phyloP scores from a whole-genome alignment of 2,797 vertebrate species.

The Lacerta agilis region DNA sequence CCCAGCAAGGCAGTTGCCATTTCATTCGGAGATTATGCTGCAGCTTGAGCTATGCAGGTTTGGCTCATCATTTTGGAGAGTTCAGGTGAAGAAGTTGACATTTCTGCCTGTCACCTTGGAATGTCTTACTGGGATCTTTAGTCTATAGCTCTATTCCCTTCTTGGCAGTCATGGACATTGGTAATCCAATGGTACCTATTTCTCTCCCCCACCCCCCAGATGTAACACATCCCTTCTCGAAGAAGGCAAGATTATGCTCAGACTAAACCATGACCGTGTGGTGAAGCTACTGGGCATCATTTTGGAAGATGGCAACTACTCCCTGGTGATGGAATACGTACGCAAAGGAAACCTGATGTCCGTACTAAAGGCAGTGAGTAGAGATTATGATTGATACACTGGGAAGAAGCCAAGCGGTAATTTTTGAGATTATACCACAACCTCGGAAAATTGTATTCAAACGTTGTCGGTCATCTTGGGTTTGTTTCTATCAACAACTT shows the following conservation, averaged over 20 bases:
- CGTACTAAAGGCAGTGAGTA: constrained; percentile 85
- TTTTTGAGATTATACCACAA: background rate
- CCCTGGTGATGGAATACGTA: constrained; percentile 94
- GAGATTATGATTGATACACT: background rate
- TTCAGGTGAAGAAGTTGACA: background rate
- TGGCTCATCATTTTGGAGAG: background rate
- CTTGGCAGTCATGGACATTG: background rate
- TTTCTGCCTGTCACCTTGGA: background rate
- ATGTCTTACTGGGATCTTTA: background rate
- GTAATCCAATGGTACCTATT: background rate
- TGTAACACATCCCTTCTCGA: constrained; percentile 84
- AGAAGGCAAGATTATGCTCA: constrained; percentile 91
- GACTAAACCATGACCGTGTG: constrained; percentile 87
- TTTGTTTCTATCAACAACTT: background rate
- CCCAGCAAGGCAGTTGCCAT: background rate
- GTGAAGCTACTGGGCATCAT: constrained; percentile 92
- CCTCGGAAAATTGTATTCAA: background rate
- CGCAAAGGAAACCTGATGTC: constrained; percentile 88
- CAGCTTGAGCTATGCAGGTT: background rate
- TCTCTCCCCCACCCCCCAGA: constrained; percentile 48
- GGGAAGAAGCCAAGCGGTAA: background rate
- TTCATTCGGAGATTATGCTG: background rate
- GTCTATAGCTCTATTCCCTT: background rate
- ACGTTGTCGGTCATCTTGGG: background rate
- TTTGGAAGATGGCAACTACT: constrained; percentile 90